These are phyloP conservation scores for Pteria penguin DNA, from an alignment of 2,888 invertebrate species.

Conservation along the genomic window DNA sequence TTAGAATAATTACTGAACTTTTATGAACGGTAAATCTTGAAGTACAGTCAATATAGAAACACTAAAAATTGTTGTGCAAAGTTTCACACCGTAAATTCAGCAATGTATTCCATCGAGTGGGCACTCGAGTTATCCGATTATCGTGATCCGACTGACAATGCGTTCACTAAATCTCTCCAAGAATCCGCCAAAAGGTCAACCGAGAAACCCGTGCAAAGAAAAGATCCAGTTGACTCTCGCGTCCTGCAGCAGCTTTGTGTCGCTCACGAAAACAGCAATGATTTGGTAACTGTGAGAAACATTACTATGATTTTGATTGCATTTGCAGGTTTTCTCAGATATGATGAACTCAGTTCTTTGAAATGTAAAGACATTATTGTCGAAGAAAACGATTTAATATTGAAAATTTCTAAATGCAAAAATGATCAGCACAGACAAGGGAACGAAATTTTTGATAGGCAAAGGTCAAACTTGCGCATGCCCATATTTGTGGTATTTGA, in stretches of 20 bases:
- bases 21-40: no score
- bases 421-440: slow-evolving; percentile 45
- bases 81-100: no score
- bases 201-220: neutral
- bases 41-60: no score
- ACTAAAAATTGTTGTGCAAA: no score
- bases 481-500: neutral
- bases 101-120: neutral
- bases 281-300: neutral
- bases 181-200: neutral
- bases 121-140: neutral
- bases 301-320: neutral
- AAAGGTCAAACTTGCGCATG: no score
- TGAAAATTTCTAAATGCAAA: slow-evolving; percentile 29
- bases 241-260: slow-evolving; percentile 12
- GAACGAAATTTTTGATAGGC: slow-evolving; percentile 34
- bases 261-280: neutral
- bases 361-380: slow-evolving; percentile 26
- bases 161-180: neutral
- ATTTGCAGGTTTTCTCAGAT: neutral
- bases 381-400: slow-evolving; percentile 21
- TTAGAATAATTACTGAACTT: no score
- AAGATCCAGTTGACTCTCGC: neutral
- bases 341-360: neutral
- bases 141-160: neutral